Percentiles rank a stretch among this genome's conserved stretches.
These are phyloP conservation scores for Atrina japonica DNA, from an alignment of 2,888 invertebrate species.

Conservation along the genomic window DNA sequence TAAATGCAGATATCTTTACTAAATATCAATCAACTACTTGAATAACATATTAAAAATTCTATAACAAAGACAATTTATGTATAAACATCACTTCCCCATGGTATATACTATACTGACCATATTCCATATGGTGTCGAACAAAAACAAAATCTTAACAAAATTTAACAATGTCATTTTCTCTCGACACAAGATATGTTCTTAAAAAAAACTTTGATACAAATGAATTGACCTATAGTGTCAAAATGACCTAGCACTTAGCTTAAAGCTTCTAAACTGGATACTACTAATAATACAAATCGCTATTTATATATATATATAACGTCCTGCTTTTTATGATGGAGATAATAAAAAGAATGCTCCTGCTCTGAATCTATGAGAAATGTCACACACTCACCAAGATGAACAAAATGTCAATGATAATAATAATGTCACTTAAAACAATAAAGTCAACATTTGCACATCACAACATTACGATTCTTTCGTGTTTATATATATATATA, in stretches of 20 bases:
- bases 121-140: slow-evolving; percentile 26
- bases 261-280: neutral
- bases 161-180: slow-evolving; percentile 15
- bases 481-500: neutral
- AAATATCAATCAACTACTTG: too few species aligned
- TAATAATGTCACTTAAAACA: too few species aligned
- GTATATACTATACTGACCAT: slow-evolving; percentile 9
- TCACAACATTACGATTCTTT: neutral
- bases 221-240: too few species aligned
- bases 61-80: too few species aligned
- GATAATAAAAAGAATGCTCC: too few species aligned
- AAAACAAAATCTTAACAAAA: slow-evolving; percentile 25
- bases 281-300: too few species aligned
- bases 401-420: neutral
- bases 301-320: neutral
- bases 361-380: neutral
- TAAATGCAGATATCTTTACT: too few species aligned
- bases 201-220: neutral
- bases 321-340: neutral
- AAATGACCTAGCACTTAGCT: neutral
- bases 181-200: slow-evolving; percentile 8
- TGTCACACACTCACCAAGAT: neutral
- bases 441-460: too few species aligned
- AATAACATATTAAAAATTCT: too few species aligned
- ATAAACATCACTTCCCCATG: too few species aligned